These are phyloP conservation scores for Epistrophe grossulariae DNA, from an alignment of 2,888 invertebrate species.

Conservation along the genomic window DNA sequence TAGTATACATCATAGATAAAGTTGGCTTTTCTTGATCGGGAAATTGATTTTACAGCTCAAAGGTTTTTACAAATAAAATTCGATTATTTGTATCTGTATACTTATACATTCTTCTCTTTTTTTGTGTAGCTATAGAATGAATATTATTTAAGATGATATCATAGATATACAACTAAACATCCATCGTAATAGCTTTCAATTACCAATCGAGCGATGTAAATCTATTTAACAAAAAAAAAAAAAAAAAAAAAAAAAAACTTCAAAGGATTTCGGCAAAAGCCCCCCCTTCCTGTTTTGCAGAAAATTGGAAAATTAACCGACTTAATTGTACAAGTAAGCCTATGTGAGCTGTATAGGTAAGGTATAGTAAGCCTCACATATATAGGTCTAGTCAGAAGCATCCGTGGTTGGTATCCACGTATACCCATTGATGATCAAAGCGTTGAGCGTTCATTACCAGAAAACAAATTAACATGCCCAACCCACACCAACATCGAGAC, in stretches of 20 bases:
- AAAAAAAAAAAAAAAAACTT: slow-evolving; percentile 14
- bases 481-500: not conserved
- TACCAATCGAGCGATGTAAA: slow-evolving; percentile 42
- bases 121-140: not conserved
- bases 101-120: not conserved
- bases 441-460: slow-evolving; percentile 47
- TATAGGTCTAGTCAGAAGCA: not conserved
- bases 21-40: slow-evolving; percentile 19
- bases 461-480: slow-evolving; percentile 41
- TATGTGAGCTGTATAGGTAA: not conserved
- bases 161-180: slow-evolving; percentile 21
- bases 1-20: not conserved
- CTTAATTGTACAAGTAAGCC: slow-evolving; percentile 15
- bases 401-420: not conserved
- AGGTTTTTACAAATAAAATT: slow-evolving; percentile 24
- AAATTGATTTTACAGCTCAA: slow-evolving; percentile 32
- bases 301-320: slow-evolving; percentile 63
- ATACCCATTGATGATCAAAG: slow-evolving; percentile 38
- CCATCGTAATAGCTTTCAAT: slow-evolving; percentile 8
- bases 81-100: not conserved
- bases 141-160: slow-evolving; percentile 24
- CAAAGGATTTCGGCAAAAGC: slow-evolving; percentile 44
- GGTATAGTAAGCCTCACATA: not conserved
- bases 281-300: not conserved
- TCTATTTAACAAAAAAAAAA: not conserved